A percentile compares a stretch with the other conserved stretches of the same genome.
phyloP scores from a whole-genome alignment of 2,888 invertebrate species.

The Agriopis leucophaearia region DNA sequence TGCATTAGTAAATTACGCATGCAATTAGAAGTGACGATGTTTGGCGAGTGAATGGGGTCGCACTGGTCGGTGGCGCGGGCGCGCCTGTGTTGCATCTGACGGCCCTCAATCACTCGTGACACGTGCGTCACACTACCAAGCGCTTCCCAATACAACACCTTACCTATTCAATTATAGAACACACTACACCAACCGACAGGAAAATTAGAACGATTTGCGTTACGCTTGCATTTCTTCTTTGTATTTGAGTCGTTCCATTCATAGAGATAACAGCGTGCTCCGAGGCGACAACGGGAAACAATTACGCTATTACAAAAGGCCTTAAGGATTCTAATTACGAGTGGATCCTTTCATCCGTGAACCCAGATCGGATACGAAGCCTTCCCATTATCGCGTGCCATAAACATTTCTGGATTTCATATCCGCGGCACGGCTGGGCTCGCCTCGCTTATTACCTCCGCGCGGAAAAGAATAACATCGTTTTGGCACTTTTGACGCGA shows the following conservation, averaged over 20 bases:
- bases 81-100: slow-evolving; percentile 69
- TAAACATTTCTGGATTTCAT: slow-evolving; percentile 85
- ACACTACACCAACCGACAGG: slow-evolving; percentile 56
- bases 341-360: slow-evolving; percentile 75
- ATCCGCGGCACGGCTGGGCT: slow-evolving; percentile 80
- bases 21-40: slow-evolving; percentile 78
- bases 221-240: slow-evolving; percentile 71
- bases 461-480: slow-evolving; percentile 85
- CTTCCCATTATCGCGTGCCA: slow-evolving; percentile 78
- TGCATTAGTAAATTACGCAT: slow-evolving; percentile 73
- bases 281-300: slow-evolving; percentile 79
- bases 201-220: slow-evolving; percentile 60
- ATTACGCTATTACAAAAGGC: slow-evolving; percentile 79
- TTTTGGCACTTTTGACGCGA: slow-evolving; percentile 85
- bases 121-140: slow-evolving; percentile 49
- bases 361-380: slow-evolving; percentile 79
- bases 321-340: slow-evolving; percentile 82
- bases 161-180: slow-evolving; percentile 57
- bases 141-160: slow-evolving; percentile 52
- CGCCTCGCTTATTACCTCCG: slow-evolving; percentile 81
- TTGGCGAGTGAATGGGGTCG: slow-evolving; percentile 70
- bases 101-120: slow-evolving; percentile 72
- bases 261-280: slow-evolving; percentile 73
- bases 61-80: slow-evolving; percentile 69
- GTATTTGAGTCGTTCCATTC: slow-evolving; percentile 73